These are phyloP conservation scores for Anthonomus grandis DNA, from an alignment of 1,140 invertebrate species.

Conservation along the genomic window DNA sequence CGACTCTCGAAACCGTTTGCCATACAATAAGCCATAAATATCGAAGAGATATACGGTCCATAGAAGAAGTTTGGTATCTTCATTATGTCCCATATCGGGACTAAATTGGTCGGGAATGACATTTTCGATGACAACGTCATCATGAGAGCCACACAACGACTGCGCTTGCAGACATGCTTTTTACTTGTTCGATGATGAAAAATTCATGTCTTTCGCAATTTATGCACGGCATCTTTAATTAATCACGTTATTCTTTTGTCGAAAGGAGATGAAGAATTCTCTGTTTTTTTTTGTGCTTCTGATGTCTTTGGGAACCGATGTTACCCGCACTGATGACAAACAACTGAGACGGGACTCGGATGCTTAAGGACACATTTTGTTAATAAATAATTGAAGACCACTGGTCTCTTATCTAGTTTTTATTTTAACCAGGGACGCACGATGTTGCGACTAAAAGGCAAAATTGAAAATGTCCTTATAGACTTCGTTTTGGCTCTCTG, in stretches of 20 bases:
- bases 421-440: no score
- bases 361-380: no score
- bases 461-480: no score
- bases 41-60: constrained; percentile 36
- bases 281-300: no score
- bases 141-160: constrained; percentile 27
- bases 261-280: no score
- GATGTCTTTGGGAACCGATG: no score
- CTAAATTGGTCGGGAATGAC: constrained; percentile 42
- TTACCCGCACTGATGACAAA: no score
- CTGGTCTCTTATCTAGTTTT: no score
- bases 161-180: constrained; percentile 40
- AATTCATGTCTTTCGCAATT: constrained; percentile 33
- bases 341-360: no score
- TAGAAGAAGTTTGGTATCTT: constrained; percentile 44
- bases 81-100: constrained; percentile 46
- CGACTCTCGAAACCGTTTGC: background rate
- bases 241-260: constrained; percentile 25
- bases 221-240: constrained; percentile 22
- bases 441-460: no score
- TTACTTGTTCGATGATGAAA: constrained; percentile 36
- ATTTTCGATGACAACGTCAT: constrained; percentile 45
- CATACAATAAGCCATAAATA: constrained; percentile 25
- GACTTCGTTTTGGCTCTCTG: no score
- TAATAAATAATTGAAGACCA: no score